phyloP scores from a whole-genome alignment of 2,888 invertebrate genomes.

The Geotrupes spiniger region DNA sequence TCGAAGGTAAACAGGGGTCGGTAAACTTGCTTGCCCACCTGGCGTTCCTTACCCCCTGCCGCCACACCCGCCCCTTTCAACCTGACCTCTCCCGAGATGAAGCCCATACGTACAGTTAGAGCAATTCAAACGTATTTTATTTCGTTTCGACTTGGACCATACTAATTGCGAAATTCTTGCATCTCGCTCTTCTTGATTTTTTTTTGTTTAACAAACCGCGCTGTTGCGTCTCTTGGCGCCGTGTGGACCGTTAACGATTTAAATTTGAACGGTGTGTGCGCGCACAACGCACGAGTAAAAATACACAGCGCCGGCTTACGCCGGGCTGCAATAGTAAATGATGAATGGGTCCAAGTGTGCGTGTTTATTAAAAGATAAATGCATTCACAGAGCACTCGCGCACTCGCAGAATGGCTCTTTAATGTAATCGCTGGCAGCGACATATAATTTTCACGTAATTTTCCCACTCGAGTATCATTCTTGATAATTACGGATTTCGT shows the following conservation, averaged over 20 bases:
- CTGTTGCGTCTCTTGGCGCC: too few relatives aligned
- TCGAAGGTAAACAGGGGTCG: slow-evolving; percentile 22
- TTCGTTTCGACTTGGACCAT: too few relatives aligned
- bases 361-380: slow-evolving; percentile 1
- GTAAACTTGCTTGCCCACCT: slow-evolving; percentile 23
- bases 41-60: slow-evolving; percentile 21
- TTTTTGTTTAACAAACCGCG: too few relatives aligned
- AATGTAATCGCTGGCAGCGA: slow-evolving; percentile 1
- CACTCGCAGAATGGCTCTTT: background rate
- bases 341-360: background rate
- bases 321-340: background rate
- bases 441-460: background rate
- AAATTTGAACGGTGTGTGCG: too few relatives aligned
- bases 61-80: slow-evolving; percentile 19
- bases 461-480: too few relatives aligned
- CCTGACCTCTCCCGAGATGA: slow-evolving; percentile 3
- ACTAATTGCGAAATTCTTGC: too few relatives aligned
- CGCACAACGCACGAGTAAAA: too few relatives aligned
- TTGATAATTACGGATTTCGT: too few relatives aligned
- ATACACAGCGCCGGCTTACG: background rate
- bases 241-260: too few relatives aligned
- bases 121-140: too few relatives aligned
- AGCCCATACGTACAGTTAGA: too few relatives aligned
- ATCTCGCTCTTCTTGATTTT: too few relatives aligned
- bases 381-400: background rate